A percentile compares a stretch with the other conserved stretches of the same genome.
phyloP scores from a whole-genome alignment of 2,797 vertebrate genomes.

The Scleropages formosus region DNA sequence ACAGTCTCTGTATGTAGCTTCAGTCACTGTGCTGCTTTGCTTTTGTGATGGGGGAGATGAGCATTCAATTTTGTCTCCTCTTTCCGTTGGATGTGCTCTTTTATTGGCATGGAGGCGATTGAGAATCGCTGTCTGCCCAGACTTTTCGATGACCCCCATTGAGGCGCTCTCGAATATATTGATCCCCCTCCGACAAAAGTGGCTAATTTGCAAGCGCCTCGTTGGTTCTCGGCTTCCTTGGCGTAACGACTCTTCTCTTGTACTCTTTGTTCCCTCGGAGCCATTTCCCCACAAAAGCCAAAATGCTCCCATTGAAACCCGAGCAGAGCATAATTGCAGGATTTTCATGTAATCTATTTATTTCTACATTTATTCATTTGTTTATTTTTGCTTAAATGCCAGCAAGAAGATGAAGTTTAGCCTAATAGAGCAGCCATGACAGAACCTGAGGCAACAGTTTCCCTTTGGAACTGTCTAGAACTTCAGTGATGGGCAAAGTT shows the following conservation, averaged over 20 bases:
- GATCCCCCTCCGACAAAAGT: slow-evolving; percentile 16
- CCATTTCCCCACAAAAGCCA: not conserved
- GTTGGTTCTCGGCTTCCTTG: not conserved
- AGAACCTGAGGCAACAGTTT: too few relatives aligned
- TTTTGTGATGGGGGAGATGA: not conserved
- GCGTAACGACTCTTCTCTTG: not conserved
- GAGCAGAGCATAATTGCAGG: not conserved
- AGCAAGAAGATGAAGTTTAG: too few relatives aligned
- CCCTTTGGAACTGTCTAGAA: too few relatives aligned
- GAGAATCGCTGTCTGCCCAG: not conserved
- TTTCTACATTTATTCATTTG: too few relatives aligned
- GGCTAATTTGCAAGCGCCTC: not conserved
- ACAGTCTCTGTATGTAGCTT: not conserved
- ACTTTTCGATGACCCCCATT: not conserved
- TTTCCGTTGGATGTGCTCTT: not conserved
- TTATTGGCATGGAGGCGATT: not conserved
- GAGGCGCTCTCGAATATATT: slow-evolving; percentile 14
- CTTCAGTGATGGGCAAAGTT: too few relatives aligned
- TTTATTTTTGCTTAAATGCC: not conserved
- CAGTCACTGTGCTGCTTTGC: not conserved
- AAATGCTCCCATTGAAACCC: not conserved
- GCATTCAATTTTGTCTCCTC: not conserved
- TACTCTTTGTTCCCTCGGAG: not conserved
- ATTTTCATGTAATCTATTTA: too few relatives aligned
- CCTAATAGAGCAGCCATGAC: too few relatives aligned